Evolutionary conservation across 2,113 vertebrate genomes (phyloP), one percentile per base, ranked within the genome.

Genomic region (Leucoraja erinaceus): DNA sequence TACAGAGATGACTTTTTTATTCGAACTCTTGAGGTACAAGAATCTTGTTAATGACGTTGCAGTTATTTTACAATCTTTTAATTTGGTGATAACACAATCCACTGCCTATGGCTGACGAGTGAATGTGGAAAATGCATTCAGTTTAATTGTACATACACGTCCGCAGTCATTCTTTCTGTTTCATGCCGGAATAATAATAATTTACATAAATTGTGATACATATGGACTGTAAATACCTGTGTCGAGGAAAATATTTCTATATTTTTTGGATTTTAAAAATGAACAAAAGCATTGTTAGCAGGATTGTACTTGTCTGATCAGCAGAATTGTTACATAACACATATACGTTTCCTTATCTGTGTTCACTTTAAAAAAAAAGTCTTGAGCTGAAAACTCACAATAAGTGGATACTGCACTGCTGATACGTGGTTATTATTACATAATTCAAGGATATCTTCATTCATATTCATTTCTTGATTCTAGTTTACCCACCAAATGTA

Each of bases 271-370:
- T 9, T 72, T 91, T 91, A 38, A 91, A 90, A 91, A 18, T 91
- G 90, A 91, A 91, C 90, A 91, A 91, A 74, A 54, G 90, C 38
- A 72, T 91, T 72, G 66, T 91, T 31, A 70, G 47, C 33, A 91
- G 90, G 90, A 54, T 70, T 70, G 33, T 28, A 25, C 90, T 38
- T 91, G 66, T 54, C 22, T 54, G 68, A 70, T 74, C 68, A 74
- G 90, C 68, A 47, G 28, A 91, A 7, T 88, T 72, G 90, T 91
- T 72, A 91, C 68, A 72, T 91, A 47, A 72, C 38, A 54, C 18
- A 72, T 0, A 72, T 0, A 91, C 59, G 33, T 47, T 33, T 28
- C 10, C 38, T 72, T 20, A 54, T 72, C 22, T 38, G 31, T 54
- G 66, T 72, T 74, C 68, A 66, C 63, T 88, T 88, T 31, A 47